Evolutionary conservation across 2,888 invertebrate species (phyloP).

Genomic region (Acanthosepion pharaonis): DNA sequence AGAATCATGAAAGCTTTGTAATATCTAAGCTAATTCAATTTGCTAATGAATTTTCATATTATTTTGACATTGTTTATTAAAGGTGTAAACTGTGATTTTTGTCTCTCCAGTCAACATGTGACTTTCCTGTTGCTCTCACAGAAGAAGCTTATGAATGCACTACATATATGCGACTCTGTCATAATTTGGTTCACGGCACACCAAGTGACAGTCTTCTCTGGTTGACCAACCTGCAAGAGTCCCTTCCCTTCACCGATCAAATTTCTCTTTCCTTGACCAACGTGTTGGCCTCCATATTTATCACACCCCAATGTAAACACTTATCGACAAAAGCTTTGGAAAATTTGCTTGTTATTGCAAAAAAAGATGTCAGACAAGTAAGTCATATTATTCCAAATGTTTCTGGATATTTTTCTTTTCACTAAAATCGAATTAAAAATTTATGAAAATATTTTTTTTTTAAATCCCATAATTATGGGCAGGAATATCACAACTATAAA

Average conservation of each 20-base stretch:
- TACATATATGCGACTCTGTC: neutral
- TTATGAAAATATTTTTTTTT: neutral
- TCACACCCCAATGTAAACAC: slow-evolving; percentile 51
- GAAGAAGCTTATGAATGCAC: slow-evolving; percentile 39
- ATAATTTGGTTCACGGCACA: neutral
- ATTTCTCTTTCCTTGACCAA: slow-evolving; percentile 56
- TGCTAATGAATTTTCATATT: too few relatives aligned
- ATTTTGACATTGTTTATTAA: too few relatives aligned
- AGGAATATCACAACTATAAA: too few relatives aligned
- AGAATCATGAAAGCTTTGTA: too few relatives aligned
- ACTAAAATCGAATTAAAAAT: neutral
- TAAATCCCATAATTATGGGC: too few relatives aligned
- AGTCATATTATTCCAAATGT: neutral
- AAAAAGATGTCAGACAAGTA: slow-evolving; percentile 60
- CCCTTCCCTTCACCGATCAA: neutral
- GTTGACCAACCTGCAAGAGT: slow-evolving; percentile 50
- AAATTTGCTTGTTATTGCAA: slow-evolving; percentile 57
- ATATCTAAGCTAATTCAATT: too few relatives aligned
- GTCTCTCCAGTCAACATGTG: neutral
- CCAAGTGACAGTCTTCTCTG: slow-evolving; percentile 48
- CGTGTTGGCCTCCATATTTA: slow-evolving; percentile 56
- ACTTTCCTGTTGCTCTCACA: neutral
- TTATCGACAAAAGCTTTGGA: slow-evolving; percentile 53
- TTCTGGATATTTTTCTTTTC: neutral
- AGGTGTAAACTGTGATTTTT: neutral